Evolutionary conservation across 2,888 invertebrate species (phyloP).

Genomic region (Camponotus fellah): DNA sequence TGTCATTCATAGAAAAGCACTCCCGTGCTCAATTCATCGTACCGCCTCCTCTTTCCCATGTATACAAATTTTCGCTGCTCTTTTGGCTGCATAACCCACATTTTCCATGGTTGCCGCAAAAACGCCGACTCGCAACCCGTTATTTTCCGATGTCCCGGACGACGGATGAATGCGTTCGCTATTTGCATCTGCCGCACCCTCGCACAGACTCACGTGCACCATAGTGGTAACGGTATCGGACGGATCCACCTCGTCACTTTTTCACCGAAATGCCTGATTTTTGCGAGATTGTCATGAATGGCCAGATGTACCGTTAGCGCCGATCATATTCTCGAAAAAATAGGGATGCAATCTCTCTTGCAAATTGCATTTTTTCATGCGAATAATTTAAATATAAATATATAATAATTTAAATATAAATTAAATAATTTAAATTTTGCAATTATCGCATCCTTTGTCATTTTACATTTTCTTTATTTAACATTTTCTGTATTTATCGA

Average conservation of each 20-base stretch:
- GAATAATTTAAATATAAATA: too few species aligned
- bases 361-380: background rate
- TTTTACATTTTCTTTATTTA: too few species aligned
- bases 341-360: background rate
- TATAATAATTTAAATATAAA: too few species aligned
- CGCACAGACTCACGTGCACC: slow-evolving; percentile 54
- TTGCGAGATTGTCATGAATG: slow-evolving; percentile 42
- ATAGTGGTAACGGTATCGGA: slow-evolving; percentile 78
- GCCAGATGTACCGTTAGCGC: slow-evolving; percentile 30
- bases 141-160: slow-evolving; percentile 78
- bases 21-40: slow-evolving; percentile 73
- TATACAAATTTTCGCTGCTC: slow-evolving; percentile 85
- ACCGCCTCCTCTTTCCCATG: slow-evolving; percentile 78
- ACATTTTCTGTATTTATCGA: too few species aligned
- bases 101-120: slow-evolving; percentile 80
- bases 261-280: slow-evolving; percentile 69
- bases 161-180: slow-evolving; percentile 69
- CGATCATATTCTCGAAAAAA: slow-evolving; percentile 9
- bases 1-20: slow-evolving; percentile 68
- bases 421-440: too few species aligned
- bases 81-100: slow-evolving; percentile 85
- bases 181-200: slow-evolving; percentile 79
- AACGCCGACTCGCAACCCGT: slow-evolving; percentile 82
- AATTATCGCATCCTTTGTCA: too few species aligned
- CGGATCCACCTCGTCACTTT: slow-evolving; percentile 55